These are phyloP conservation scores for Perognathus longimembris DNA, from an alignment of 2,113 vertebrate species.

Conservation along the genomic window DNA sequence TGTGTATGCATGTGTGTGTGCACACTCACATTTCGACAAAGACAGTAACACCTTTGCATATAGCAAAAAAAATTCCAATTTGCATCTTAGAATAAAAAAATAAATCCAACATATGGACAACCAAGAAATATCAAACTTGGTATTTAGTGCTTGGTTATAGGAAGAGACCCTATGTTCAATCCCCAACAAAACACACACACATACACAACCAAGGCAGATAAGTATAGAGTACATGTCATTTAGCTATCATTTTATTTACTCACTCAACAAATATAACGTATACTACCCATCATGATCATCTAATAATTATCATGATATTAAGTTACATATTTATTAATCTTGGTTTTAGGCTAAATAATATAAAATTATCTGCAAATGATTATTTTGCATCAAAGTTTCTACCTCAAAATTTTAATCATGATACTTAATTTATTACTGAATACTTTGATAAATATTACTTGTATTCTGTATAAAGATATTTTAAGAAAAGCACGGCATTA, in stretches of 20 bases:
- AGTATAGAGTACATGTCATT: neutral
- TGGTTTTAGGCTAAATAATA: slow-evolving; percentile 12
- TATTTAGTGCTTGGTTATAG: neutral
- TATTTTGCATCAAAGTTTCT: neutral
- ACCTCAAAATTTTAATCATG: slow-evolving; percentile 10
- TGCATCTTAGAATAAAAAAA: slow-evolving; percentile 27
- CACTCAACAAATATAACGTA: neutral
- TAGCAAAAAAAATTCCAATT: neutral
- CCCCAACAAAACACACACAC: neutral
- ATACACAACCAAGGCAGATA: neutral
- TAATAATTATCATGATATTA: slow-evolving; percentile 32
- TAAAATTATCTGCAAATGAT: slow-evolving; percentile 8
- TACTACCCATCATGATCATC: neutral
- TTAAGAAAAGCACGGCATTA: slow-evolving; percentile 46
- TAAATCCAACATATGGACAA: neutral
- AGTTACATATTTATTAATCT: slow-evolving; percentile 6
- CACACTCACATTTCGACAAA: neutral
- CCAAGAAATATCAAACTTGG: neutral
- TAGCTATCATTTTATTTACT: neutral
- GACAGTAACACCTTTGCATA: neutral
- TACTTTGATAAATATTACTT: slow-evolving; percentile 38
- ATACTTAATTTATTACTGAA: slow-evolving; percentile 39
- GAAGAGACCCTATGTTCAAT: too few species aligned
- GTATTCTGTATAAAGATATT: neutral
- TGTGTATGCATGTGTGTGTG: neutral